These are phyloP conservation scores for Clitarchus hookeri DNA, from an alignment of 2,888 invertebrate species.

Conservation along the genomic window DNA sequence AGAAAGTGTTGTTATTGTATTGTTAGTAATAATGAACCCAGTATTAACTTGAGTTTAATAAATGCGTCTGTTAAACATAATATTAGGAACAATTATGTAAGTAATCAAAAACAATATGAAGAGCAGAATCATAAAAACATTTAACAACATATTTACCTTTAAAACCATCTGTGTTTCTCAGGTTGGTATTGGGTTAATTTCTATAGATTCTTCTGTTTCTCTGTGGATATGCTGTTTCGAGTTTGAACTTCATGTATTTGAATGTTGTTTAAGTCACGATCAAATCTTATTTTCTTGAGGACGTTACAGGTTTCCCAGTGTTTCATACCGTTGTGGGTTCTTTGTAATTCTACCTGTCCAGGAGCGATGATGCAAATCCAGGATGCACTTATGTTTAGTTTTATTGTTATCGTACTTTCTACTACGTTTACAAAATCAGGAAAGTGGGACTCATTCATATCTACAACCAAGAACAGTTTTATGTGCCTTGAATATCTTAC, in stretches of 20 bases:
- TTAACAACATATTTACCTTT: neutral
- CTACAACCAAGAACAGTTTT: neutral
- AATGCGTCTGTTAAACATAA: neutral
- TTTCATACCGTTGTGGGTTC: neutral
- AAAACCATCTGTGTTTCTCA: neutral
- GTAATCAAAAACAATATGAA: neutral
- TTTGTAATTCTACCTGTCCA: neutral
- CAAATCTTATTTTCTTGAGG: neutral
- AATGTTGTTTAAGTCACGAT: neutral
- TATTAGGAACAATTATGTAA: neutral
- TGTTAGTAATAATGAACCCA: neutral
- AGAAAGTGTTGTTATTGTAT: neutral
- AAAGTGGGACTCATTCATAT: neutral
- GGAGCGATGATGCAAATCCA: neutral
- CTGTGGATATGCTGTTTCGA: neutral
- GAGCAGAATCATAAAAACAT: neutral
- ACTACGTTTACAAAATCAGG: neutral
- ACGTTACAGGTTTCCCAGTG: neutral
- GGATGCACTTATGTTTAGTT: neutral
- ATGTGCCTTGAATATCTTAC: neutral
- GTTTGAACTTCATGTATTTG: neutral
- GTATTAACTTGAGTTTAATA: neutral
- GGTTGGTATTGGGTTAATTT: neutral
- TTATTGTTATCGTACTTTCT: neutral
- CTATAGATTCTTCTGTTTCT: neutral